Conservation (phyloP, 92 coral and sea anemone genomes). For the Phenganax marumi region DNA sequence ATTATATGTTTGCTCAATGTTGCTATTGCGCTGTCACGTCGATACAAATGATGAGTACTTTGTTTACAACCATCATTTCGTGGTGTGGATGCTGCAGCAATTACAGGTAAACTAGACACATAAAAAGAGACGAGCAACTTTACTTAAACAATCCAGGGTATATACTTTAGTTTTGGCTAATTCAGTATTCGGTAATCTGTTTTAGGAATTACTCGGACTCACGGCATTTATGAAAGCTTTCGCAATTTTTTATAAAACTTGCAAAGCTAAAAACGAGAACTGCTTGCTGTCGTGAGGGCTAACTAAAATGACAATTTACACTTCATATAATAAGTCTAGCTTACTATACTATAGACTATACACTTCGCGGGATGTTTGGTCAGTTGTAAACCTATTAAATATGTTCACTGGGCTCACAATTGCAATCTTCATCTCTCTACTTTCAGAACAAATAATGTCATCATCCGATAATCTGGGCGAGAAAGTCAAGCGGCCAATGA, state of each 20-base stretch:
- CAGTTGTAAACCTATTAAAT: background rate
- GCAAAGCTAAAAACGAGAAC: no score
- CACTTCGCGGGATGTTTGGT: no score
- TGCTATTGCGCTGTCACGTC: background rate
- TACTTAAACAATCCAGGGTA: background rate
- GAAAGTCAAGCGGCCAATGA: slow-evolving; percentile 95
- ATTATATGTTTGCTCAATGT: background rate
- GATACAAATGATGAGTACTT: slow-evolving; percentile 32
- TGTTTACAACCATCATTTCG: slow-evolving; percentile 33
- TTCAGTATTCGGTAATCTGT: no score
- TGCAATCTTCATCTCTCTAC: background rate
- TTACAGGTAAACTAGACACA: slow-evolving; percentile 12
- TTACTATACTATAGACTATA: no score
- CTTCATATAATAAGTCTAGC: no score
- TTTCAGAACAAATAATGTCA: slow-evolving; percentile 35
- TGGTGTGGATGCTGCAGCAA: slow-evolving; percentile 15
- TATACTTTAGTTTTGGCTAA: no score
- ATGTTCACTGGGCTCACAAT: background rate
- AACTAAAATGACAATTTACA: no score
- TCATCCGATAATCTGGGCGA: slow-evolving; percentile 61
- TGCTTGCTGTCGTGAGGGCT: no score
- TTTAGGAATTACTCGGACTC: no score
- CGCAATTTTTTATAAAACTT: no score
- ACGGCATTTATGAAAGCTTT: no score
- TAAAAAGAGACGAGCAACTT: background rate